Conservation (phyloP, 37 sponge, comb jelly and placozoan genomes). For the Bolinopsis microptera region DNA sequence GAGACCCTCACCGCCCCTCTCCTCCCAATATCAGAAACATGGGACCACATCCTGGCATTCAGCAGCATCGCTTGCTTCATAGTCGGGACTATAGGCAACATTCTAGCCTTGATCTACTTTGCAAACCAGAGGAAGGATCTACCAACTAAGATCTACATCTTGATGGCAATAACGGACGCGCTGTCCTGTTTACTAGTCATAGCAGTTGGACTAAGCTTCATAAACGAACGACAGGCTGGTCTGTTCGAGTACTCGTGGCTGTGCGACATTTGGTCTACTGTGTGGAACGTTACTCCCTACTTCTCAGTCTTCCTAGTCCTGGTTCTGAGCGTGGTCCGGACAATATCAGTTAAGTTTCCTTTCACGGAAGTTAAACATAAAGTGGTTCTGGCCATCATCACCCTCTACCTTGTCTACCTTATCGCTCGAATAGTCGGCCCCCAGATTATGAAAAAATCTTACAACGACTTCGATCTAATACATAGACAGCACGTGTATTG, state of each 20-base stretch:
- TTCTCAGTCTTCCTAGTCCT: slow-evolving; percentile 13
- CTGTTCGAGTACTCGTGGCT: not conserved
- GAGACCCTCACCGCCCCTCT: not conserved
- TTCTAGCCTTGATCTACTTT: not conserved
- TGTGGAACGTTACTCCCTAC: slow-evolving; percentile 4
- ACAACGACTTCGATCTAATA: not conserved
- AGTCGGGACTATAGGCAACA: not conserved
- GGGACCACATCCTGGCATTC: not conserved
- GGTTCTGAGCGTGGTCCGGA: not conserved
- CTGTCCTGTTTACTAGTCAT: not conserved
- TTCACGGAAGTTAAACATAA: not conserved
- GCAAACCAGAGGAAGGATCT: not conserved
- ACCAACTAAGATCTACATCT: slow-evolving; percentile 21
- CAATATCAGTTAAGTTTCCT: not conserved
- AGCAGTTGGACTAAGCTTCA: not conserved
- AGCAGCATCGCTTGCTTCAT: not conserved
- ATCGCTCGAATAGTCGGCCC: not conserved
- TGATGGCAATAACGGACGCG: not conserved
- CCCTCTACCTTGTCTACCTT: not conserved
- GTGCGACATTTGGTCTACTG: not conserved
- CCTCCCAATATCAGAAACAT: not conserved
- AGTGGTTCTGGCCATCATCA: not conserved
- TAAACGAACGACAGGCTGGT: not conserved
- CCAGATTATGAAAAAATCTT: not conserved
- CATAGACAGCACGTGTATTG: not conserved